A percentile compares a stretch with the other conserved stretches of the same genome.
phyloP scores from a whole-genome alignment of 2,113 vertebrate species.

The Ancistrus triradiatus region DNA sequence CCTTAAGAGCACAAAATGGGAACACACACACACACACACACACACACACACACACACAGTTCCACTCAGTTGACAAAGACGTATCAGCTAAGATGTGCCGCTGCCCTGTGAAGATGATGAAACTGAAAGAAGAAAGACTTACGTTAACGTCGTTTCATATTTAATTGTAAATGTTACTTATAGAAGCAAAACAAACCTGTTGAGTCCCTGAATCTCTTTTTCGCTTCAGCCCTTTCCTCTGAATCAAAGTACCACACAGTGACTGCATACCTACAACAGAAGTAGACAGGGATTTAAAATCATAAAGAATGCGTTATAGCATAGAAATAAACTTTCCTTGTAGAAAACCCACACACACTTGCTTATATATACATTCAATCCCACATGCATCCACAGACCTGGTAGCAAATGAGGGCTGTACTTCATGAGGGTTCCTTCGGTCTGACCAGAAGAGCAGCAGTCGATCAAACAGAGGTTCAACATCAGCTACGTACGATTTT shows the following conservation, averaged over 20 bases:
- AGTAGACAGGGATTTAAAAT: constrained; percentile 8
- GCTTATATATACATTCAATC: background rate
- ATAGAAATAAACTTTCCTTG: constrained; percentile 7
- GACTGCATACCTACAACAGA: constrained; percentile 83
- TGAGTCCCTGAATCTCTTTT: constrained; percentile 83
- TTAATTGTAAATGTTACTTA: too few relatives aligned
- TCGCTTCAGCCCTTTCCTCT: constrained; percentile 90
- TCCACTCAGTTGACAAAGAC: background rate
- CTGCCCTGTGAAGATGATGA: constrained; percentile 41
- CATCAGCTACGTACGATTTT: constrained; percentile 81
- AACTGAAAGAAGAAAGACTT: constrained; percentile 6
- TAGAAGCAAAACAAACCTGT: constrained; percentile 64
- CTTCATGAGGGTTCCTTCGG: constrained; percentile 91
- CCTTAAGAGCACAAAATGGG: constrained; percentile 14
- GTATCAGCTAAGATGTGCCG: constrained; percentile 21
- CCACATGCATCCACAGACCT: constrained; percentile 64
- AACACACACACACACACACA: constrained; percentile 7
- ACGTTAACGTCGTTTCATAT: background rate
- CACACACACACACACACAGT: constrained; percentile 3
- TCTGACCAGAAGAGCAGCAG: constrained; percentile 96
- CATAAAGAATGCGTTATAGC: background rate
- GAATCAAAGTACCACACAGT: constrained; percentile 98
- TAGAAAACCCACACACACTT: constrained; percentile 53
- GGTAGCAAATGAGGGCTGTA: constrained; percentile 85
- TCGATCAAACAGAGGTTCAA: constrained; percentile 90